phyloP scores from a whole-genome alignment of 2,888 invertebrate species.

The Archaeoteleia sp. region DNA sequence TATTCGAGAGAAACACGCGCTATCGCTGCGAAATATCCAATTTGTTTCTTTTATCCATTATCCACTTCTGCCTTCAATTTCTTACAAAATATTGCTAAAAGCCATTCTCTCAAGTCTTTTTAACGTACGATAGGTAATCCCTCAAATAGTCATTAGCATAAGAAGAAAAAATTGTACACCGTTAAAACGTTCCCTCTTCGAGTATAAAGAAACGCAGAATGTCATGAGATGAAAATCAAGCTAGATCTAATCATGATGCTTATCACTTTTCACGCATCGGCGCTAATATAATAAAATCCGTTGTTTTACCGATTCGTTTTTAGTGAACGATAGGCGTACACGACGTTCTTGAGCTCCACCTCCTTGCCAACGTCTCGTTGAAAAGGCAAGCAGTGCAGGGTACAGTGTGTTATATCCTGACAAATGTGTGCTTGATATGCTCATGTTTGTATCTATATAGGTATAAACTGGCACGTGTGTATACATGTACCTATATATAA shows the following conservation, averaged over 20 bases:
- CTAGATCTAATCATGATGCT: background rate
- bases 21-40: no score
- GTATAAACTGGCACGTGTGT: background rate
- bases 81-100: no score
- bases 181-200: no score
- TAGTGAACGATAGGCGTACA: slow-evolving; percentile 14
- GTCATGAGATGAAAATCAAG: background rate
- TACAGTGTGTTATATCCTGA: background rate
- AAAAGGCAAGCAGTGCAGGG: slow-evolving; percentile 2
- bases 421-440: background rate
- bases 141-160: no score
- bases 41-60: no score
- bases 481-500: background rate
- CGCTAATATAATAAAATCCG: slow-evolving; percentile 1
- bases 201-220: background rate
- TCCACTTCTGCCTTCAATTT: no score
- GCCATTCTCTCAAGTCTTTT: no score
- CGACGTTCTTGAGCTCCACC: slow-evolving; percentile 16
- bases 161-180: no score
- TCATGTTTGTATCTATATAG: background rate
- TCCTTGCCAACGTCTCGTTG: slow-evolving; percentile 8
- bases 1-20: no score
- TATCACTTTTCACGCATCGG: background rate
- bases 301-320: slow-evolving; percentile 3
- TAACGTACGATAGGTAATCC: no score